Conservation (phyloP, 2,888 invertebrate species). For the Trichacis sp. region DNA sequence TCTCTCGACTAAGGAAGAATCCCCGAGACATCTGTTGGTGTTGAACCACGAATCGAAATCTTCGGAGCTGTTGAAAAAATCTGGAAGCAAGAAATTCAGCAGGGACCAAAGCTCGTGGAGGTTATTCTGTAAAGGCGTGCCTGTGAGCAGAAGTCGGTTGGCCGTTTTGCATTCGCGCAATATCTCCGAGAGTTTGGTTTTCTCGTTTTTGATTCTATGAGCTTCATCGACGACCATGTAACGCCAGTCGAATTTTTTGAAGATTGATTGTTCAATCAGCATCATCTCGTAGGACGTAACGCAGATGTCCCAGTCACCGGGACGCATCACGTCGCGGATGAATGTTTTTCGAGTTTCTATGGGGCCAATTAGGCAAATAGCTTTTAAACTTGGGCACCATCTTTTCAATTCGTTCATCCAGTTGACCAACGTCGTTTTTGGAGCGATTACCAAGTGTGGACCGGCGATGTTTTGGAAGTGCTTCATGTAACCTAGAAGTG, state of each 20-base stretch:
- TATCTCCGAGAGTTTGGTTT: slow-evolving; percentile 97
- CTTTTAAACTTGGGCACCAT: slow-evolving; percentile 93
- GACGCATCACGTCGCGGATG: slow-evolving; percentile 91
- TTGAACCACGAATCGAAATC: slow-evolving; percentile 99
- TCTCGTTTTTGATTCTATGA: slow-evolving; percentile 99
- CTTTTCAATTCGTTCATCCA: slow-evolving; percentile 98
- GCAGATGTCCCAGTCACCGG: slow-evolving; percentile 98
- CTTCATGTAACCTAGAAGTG: slow-evolving; percentile 97
- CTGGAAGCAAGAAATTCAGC: slow-evolving; percentile 95
- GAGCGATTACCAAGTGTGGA: slow-evolving; percentile 98
- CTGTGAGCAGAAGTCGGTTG: slow-evolving; percentile 93
- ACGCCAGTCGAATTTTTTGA: slow-evolving; percentile 98
- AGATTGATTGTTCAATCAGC: slow-evolving; percentile 93
- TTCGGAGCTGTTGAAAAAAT: slow-evolving; percentile 97
- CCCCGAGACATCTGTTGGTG: slow-evolving; percentile 92
- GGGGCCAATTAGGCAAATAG: slow-evolving; percentile 96
- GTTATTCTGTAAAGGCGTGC: slow-evolving; percentile 98
- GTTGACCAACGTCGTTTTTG: slow-evolving; percentile 97
- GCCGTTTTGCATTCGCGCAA: slow-evolving; percentile 96
- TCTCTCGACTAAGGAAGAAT: slow-evolving; percentile 89
- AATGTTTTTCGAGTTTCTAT: slow-evolving; percentile 91
- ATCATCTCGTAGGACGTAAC: slow-evolving; percentile 99
- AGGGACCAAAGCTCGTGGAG: slow-evolving; percentile 98
- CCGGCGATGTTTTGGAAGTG: slow-evolving; percentile 89
- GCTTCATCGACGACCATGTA: slow-evolving; percentile 99